Evolutionary conservation across 2,797 vertebrate genomes (phyloP), one percentile per base, ranked within the genome.

Genomic region (Amphiprion clarkii): DNA sequence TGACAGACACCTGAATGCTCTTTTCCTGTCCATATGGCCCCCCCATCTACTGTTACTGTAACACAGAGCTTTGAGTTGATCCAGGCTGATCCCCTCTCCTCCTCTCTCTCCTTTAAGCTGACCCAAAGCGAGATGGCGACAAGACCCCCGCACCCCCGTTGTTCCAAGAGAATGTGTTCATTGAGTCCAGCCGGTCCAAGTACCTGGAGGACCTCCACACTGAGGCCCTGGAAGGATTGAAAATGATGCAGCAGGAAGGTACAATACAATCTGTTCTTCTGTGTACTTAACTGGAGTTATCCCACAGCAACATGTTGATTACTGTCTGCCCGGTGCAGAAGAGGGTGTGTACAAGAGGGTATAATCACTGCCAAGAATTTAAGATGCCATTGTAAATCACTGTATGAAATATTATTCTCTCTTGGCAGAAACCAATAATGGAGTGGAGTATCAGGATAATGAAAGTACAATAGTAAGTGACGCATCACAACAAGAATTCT

Each of bases 181-280:
- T 97, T 56, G 97, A 99, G 87, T 90, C 90, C 14, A 91, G 94
- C 73, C 95, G 96, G 4, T 90, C 94, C 10, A 93, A 96, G 25
- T 96, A 98, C 87, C 89, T 99, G 76, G 96, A 98, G 83, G 97
- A 98, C 85, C 95, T 99, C 64, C 97, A 99, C 92, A 95, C 83
- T 0, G 96, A 99, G 92, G 98, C 98, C 10, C 95, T 95, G 90
- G 94, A 97, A 70, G 97, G 97, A 1, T 90, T 99, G 48, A 98
- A 97, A 86, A 96, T 97, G 82, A 93, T 96, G 61, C 98, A 97
- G 90, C 94, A 96, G 81, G 96, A 98, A 93, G 98, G 98, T 99
- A 93, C 39, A 59, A 55, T 57, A 21, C 29, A 64, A 4, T 62
- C 1, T 42, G 42, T 29, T 21, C 31, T 46, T 19, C 5, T 57